Evolutionary conservation across 2,797 vertebrate genomes (phyloP).

Genomic region (Pangasius djambal): DNA sequence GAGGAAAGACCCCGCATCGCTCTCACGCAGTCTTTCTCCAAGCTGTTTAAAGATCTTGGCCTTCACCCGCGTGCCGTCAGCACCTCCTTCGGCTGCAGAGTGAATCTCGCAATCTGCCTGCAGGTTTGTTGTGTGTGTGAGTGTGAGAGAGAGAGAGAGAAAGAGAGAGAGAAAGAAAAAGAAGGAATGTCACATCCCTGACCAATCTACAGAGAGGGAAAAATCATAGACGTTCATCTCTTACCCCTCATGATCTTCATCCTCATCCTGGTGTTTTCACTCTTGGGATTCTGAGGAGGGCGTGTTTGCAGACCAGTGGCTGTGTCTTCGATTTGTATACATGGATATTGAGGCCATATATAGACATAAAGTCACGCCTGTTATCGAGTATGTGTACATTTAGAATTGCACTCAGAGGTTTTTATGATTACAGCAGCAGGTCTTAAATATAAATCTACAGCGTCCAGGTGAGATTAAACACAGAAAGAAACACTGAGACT

Average conservation of each 20-base stretch:
- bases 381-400: not conserved
- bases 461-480: not conserved
- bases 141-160: not conserved
- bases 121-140: constrained; percentile 74
- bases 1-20: constrained; percentile 93
- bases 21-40: constrained; percentile 95
- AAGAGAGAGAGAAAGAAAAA: not conserved
- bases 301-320: not conserved
- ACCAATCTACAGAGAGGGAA: not conserved
- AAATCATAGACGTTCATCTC: not conserved
- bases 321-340: not conserved
- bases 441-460: not conserved
- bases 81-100: constrained; percentile 88
- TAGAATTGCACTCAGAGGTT: not conserved
- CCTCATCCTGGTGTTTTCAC: not conserved
- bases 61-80: constrained; percentile 90
- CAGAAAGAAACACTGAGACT: not conserved
- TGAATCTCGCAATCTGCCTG: constrained; percentile 88
- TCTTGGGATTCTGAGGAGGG: not conserved
- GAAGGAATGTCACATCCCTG: not conserved
- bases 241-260: not conserved
- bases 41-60: constrained; percentile 94
- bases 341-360: not conserved
- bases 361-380: not conserved
- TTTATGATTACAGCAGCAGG: not conserved